Conservation (phyloP, 2,888 invertebrate genomes). For the Therioaphis trifolii region DNA sequence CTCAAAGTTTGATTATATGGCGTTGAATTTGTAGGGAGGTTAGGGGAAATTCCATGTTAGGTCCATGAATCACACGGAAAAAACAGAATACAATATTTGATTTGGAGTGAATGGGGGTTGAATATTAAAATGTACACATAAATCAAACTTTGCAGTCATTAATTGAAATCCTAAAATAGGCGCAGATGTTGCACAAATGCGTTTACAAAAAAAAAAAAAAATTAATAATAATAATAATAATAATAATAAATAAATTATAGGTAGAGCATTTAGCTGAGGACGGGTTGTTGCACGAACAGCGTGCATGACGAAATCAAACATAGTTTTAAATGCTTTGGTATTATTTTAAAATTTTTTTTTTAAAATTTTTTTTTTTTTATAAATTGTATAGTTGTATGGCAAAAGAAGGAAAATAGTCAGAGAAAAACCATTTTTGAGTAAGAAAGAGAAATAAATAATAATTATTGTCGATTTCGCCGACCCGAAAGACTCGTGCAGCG, state of each 20-base stretch:
- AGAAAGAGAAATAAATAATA: no score
- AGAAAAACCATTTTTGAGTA: no score
- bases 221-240: constrained; percentile 30
- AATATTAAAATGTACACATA: background rate
- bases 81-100: background rate
- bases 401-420: background rate
- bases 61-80: background rate
- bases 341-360: background rate
- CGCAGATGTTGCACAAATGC: constrained; percentile 26
- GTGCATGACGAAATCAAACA: background rate
- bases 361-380: background rate
- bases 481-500: background rate
- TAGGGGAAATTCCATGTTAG: background rate
- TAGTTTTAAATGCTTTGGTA: background rate
- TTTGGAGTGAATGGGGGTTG: background rate
- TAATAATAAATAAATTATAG: constrained; percentile 56
- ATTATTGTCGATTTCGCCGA: background rate
- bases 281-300: background rate
- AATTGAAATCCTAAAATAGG: constrained; percentile 27
- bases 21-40: background rate
- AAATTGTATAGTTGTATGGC: background rate
- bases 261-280: background rate
- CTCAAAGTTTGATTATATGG: constrained; percentile 42
- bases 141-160: constrained; percentile 41
- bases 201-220: constrained; percentile 32